Percentiles rank a stretch among this genome's conserved stretches.
These are phyloP conservation scores for Nasonia vitripennis DNA, from an alignment of 1,140 invertebrate species.

Conservation along the genomic window DNA sequence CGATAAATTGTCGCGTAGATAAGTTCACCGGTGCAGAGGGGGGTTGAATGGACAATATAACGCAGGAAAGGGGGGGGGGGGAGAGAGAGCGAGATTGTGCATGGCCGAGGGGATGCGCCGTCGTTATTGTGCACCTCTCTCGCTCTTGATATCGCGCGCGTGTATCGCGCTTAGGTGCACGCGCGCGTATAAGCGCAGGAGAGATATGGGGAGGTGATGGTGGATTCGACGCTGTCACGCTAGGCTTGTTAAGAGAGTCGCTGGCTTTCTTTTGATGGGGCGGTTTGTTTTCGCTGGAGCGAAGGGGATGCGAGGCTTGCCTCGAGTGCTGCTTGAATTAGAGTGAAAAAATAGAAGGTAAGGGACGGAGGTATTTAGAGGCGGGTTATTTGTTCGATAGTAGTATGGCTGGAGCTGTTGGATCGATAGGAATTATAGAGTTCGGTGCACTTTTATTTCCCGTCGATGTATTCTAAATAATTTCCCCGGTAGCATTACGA, in stretches of 20 bases:
- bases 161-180: not conserved
- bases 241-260: not conserved
- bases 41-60: not conserved
- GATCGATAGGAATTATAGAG: too few species aligned
- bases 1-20: constrained; percentile 30
- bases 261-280: too few species aligned
- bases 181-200: not conserved
- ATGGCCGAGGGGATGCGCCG: not conserved
- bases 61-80: not conserved
- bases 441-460: too few species aligned
- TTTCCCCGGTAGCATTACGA: too few species aligned
- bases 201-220: not conserved
- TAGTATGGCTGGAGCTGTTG: too few species aligned
- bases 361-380: too few species aligned
- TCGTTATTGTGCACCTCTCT: not conserved
- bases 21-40: not conserved
- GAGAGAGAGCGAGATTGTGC: not conserved
- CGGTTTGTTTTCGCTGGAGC: too few species aligned
- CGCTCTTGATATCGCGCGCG: constrained; percentile 8
- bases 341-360: too few species aligned
- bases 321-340: too few species aligned
- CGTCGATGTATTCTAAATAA: too few species aligned
- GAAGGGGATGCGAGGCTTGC: too few species aligned
- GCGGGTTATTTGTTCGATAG: too few species aligned
- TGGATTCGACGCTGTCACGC: constrained; percentile 6